These are phyloP conservation scores for Hydroisotoma schaefferi DNA, from an alignment of 2,888 invertebrate genomes.

Conservation along the genomic window DNA sequence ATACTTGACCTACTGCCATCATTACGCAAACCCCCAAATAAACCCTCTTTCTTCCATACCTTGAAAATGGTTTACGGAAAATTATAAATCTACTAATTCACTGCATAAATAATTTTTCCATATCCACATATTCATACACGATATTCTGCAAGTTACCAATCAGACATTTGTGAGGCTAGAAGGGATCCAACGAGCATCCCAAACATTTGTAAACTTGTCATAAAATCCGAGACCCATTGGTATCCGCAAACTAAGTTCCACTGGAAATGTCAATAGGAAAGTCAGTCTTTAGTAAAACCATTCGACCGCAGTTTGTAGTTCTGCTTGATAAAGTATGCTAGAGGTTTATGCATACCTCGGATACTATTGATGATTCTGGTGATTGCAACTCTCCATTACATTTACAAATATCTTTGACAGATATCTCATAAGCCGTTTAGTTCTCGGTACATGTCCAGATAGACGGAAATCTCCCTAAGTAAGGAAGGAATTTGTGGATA, in stretches of 20 bases:
- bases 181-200: slow-evolving; percentile 35
- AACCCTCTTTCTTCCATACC: slow-evolving; percentile 36
- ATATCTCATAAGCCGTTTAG: not conserved
- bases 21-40: slow-evolving; percentile 30
- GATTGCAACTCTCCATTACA: slow-evolving; percentile 13
- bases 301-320: not conserved
- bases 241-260: slow-evolving; percentile 34
- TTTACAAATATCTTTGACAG: slow-evolving; percentile 8
- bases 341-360: slow-evolving; percentile 24
- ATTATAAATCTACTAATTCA: not conserved
- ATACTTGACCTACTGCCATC: slow-evolving; percentile 30
- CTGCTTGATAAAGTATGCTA: not conserved
- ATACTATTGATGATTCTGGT: slow-evolving; percentile 15
- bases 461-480: slow-evolving; percentile 12
- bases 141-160: slow-evolving; percentile 23
- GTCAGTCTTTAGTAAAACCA: not conserved
- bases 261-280: slow-evolving; percentile 9
- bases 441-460: slow-evolving; percentile 24
- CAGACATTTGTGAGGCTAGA: slow-evolving; percentile 30
- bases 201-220: slow-evolving; percentile 40
- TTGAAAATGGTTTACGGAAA: slow-evolving; percentile 5
- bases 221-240: slow-evolving; percentile 37
- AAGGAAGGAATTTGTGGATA: not conserved
- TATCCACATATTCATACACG: not conserved
- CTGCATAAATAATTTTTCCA: not conserved